These are phyloP conservation scores for Heliornis fulica DNA, from an alignment of 2,113 vertebrate species.

Conservation along the genomic window DNA sequence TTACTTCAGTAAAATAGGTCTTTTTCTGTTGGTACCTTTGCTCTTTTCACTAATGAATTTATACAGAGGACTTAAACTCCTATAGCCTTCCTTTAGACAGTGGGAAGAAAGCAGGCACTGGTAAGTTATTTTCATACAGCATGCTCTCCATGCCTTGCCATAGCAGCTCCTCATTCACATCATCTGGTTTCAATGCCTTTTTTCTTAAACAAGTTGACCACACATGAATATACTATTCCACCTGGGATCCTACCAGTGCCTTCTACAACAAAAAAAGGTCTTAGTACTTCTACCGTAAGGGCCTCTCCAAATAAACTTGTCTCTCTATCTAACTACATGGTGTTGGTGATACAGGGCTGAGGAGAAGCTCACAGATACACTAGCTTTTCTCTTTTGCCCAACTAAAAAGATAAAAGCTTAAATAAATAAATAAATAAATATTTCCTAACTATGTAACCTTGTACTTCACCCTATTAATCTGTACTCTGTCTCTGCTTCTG, in stretches of 20 bases:
- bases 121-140: neutral
- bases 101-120: neutral
- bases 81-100: neutral
- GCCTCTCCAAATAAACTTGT: neutral
- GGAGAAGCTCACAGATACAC: neutral
- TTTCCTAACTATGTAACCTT: neutral
- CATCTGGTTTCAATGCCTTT: fast-evolving
- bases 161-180: neutral
- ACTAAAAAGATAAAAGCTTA: neutral
- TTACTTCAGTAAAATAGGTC: neutral
- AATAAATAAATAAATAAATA: neutral
- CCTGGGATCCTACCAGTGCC: neutral
- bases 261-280: neutral
- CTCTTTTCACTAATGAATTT: neutral
- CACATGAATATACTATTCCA: neutral
- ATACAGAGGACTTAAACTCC: neutral
- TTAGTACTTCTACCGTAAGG: neutral
- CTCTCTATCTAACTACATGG: neutral
- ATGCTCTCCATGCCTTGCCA: neutral
- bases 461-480: neutral
- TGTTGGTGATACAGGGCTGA: neutral
- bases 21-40: neutral
- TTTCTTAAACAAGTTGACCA: neutral
- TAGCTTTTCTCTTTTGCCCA: neutral
- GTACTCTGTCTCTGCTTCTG: neutral